Percentiles rank a stretch among this genome's conserved stretches.
Conservation (phyloP, 1,140 invertebrate species). For the Procambarus clarkii region DNA sequence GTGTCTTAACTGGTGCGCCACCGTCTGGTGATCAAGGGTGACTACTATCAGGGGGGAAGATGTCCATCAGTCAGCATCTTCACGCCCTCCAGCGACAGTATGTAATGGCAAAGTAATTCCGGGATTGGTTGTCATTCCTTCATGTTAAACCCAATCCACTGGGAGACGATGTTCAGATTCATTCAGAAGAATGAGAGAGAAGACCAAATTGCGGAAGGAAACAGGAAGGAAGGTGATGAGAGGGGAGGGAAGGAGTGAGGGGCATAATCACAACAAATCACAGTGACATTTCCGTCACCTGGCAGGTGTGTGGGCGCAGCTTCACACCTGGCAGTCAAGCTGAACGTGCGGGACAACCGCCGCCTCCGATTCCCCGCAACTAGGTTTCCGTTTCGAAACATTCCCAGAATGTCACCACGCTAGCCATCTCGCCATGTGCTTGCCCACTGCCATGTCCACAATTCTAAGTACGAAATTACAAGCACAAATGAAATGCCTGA, state of each 20-base stretch:
- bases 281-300: constrained; percentile 57
- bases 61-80: background rate
- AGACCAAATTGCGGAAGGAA: background rate
- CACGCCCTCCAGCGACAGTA: background rate
- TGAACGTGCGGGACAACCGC: constrained; percentile 19
- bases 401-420: background rate
- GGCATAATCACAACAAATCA: constrained; percentile 56
- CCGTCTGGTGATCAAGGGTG: too few species aligned
- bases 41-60: too few species aligned
- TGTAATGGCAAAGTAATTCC: background rate
- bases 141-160: background rate
- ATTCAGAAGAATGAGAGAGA: background rate
- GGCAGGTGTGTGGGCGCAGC: constrained; percentile 26
- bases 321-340: constrained; percentile 35
- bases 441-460: too few species aligned
- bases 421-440: background rate
- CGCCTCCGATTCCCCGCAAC: background rate
- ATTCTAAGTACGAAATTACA: too few species aligned
- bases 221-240: background rate
- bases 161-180: background rate
- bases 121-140: background rate
- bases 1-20: too few species aligned
- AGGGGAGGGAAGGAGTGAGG: background rate
- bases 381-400: constrained; percentile 2
- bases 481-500: too few species aligned